These are phyloP conservation scores for Sycophaga agraensis DNA, from an alignment of 1,140 invertebrate genomes.

Conservation along the genomic window DNA sequence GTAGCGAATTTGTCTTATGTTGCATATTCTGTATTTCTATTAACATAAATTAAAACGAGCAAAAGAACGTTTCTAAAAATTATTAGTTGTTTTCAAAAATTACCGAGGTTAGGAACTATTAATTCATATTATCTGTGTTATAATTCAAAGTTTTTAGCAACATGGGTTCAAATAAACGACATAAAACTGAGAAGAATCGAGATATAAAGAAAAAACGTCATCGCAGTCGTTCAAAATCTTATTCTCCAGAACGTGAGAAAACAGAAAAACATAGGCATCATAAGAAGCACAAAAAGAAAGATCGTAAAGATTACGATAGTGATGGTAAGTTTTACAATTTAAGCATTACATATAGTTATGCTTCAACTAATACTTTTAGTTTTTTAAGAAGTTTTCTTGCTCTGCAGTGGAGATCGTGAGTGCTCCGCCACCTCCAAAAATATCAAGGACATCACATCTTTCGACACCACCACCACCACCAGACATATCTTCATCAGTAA, in stretches of 20 bases:
- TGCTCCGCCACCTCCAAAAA: constrained; percentile 52
- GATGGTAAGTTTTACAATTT: constrained; percentile 56
- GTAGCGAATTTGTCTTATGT: too few relatives aligned
- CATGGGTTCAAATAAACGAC: constrained; percentile 62
- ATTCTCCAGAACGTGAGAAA: constrained; percentile 54
- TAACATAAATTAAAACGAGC: too few relatives aligned
- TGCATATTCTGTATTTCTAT: too few relatives aligned
- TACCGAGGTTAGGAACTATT: neutral
- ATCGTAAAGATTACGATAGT: constrained; percentile 62
- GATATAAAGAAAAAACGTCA: constrained; percentile 59
- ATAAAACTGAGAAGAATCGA: constrained; percentile 59
- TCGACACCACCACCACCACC: constrained; percentile 53
- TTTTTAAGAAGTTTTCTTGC: constrained; percentile 31
- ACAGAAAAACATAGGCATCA: constrained; percentile 62
- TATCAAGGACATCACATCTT: constrained; percentile 46
- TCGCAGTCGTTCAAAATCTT: constrained; percentile 55
- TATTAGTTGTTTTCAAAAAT: too few relatives aligned
- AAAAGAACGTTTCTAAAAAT: too few relatives aligned
- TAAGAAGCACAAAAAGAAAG: constrained; percentile 64
- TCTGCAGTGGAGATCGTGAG: constrained; percentile 52
- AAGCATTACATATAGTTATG: neutral
- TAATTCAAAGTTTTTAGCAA: constrained; percentile 11
- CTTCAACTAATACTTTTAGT: constrained; percentile 18
- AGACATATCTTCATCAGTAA: constrained; percentile 5
- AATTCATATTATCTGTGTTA: too few relatives aligned